Conservation (phyloP, 2,797 vertebrate species). For the Ceyx erithaca region DNA sequence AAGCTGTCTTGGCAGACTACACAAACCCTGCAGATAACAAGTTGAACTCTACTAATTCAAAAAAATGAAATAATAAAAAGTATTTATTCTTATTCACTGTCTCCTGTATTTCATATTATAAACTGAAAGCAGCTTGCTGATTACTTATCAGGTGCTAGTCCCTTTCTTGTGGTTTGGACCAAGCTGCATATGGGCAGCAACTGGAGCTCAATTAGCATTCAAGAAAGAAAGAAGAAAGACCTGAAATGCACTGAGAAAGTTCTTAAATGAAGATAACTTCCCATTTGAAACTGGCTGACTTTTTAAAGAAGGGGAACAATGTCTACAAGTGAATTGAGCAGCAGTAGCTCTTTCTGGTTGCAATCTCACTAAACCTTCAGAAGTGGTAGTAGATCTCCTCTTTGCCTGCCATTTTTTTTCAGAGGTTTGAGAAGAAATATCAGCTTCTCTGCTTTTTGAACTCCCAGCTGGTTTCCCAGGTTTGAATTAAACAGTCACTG, state of each 20-base stretch:
- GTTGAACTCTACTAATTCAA: neutral
- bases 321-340: neutral
- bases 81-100: neutral
- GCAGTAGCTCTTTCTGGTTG: neutral
- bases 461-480: conserved; percentile 8
- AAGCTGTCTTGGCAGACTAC: neutral
- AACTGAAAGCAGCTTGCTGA: neutral
- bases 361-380: neutral
- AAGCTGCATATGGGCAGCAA: neutral
- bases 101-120: neutral
- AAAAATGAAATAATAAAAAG: neutral
- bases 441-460: neutral
- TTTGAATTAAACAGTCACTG: conserved; percentile 20
- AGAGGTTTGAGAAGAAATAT: neutral
- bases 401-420: neutral
- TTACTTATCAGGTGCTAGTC: neutral
- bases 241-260: neutral
- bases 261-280: neutral
- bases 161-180: neutral
- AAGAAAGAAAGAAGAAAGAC: neutral
- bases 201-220: neutral
- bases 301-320: neutral
- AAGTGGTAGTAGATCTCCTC: neutral
- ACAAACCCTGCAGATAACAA: neutral
- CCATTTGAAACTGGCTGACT: neutral